These are phyloP conservation scores for Drosophila pectinifera DNA, from an alignment of 1,140 invertebrate genomes.

Conservation along the genomic window DNA sequence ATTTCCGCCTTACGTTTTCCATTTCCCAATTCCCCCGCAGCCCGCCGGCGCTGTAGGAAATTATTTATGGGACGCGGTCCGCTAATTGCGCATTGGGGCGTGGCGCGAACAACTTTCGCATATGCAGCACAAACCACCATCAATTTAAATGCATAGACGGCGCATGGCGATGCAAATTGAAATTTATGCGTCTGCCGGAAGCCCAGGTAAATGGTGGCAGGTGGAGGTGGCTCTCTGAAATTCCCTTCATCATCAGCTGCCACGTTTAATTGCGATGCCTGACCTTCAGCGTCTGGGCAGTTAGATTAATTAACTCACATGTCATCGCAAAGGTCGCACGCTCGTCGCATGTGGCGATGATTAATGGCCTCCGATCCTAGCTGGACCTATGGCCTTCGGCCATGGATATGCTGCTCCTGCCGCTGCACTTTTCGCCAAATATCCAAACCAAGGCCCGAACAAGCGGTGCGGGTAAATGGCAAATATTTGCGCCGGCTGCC, in stretches of 20 bases:
- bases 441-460: neutral
- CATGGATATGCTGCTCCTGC: slow-evolving; percentile 6
- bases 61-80: slow-evolving; percentile 68
- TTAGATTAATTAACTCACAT: slow-evolving; percentile 80
- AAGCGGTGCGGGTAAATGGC: slow-evolving; percentile 31
- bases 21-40: neutral
- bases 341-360: slow-evolving; percentile 65
- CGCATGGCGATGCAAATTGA: slow-evolving; percentile 64
- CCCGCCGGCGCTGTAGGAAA: slow-evolving; percentile 24
- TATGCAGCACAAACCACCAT: slow-evolving; percentile 42
- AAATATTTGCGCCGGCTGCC: slow-evolving; percentile 44
- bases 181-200: slow-evolving; percentile 69
- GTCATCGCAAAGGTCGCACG: slow-evolving; percentile 67
- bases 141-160: slow-evolving; percentile 57
- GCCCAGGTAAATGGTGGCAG: slow-evolving; percentile 27
- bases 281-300: slow-evolving; percentile 71
- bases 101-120: slow-evolving; percentile 69
- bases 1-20: slow-evolving; percentile 70
- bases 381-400: slow-evolving; percentile 19
- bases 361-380: slow-evolving; percentile 54
- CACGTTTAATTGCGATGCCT: slow-evolving; percentile 55
- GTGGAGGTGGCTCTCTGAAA: neutral
- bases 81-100: slow-evolving; percentile 71
- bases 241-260: slow-evolving; percentile 41
- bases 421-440: slow-evolving; percentile 15